Base-by-base conservation (phyloP, 2,888 invertebrate genomes). In the Piscicola geometra region DNA sequence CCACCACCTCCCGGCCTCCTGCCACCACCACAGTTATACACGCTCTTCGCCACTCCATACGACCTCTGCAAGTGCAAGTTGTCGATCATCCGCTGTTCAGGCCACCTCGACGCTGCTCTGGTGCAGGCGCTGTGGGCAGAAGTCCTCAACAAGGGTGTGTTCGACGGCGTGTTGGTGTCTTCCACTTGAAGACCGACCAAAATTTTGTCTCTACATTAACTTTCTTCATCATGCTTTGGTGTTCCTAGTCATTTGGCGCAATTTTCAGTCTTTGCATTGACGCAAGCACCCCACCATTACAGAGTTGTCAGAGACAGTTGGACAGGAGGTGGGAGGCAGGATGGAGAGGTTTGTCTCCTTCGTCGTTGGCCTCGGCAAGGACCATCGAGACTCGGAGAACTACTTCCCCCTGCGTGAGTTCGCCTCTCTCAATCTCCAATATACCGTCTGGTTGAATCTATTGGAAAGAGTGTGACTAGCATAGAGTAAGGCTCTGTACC, bases 81-180 rank as follows among this genome's bases (percentile, higher is more conserved):
- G 76, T 93, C 94, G 5, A 95, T 99, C 79, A 90, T 98, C 69
- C 28, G 41, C 82, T 95, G 94, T 84, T 94, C 96, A 5, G 93
- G 94, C 21, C 93, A 95, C 86, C 91, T 92, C 81, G 96, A 98
- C 84, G 89, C 90, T 0, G 88, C 91, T 77, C 87, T 96, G 15
- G 91, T 98, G 67, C 93, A 95, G 86, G 91, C 90, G 76, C 91
- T 96, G 74, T 97, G 97, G 96, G 90, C 90, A 78, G 91, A 93
- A 83, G 93, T 98, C 72, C 83, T 88, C 76, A 86, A 87, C 76
- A 84, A 85, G 83, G 88, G 85, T 85, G 74, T 75, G 77, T 25
- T 1, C 9, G 36, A 5, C 18, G n/a, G 25, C 30, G 41, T 15
- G 28, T 36, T 9, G 12, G 5, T 35, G 18, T 25, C 15, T 18